Conservation (phyloP, 2,113 vertebrate genomes). For the Chrysochloris asiatica region DNA sequence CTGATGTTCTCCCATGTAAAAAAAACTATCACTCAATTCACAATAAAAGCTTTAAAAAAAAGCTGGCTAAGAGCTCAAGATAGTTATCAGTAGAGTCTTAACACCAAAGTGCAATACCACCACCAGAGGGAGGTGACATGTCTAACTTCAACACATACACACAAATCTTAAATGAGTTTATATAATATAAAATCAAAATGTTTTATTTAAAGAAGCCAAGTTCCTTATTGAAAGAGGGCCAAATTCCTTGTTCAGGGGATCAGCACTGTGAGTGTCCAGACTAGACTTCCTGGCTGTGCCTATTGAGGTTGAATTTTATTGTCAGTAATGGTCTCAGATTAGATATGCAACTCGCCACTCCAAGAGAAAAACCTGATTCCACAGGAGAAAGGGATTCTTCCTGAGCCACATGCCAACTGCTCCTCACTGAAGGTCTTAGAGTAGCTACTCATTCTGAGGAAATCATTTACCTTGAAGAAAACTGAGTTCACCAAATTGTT, state of each 20-base stretch:
- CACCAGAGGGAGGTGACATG: not conserved
- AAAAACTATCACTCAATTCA: no score
- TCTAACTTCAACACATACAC: not conserved
- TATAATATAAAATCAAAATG: not conserved
- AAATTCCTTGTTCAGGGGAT: not conserved
- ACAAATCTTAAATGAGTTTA: slow-evolving; percentile 17
- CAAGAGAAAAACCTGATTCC: not conserved
- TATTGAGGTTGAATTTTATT: not conserved
- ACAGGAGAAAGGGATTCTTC: not conserved
- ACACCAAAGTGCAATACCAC: not conserved
- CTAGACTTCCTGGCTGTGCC: not conserved
- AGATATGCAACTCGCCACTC: not conserved
- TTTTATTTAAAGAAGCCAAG: not conserved
- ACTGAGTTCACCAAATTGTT: not conserved
- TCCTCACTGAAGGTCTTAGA: not conserved
- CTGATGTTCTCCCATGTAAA: no score
- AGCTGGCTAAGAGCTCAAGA: not conserved
- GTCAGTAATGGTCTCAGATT: not conserved
- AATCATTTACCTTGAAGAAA: not conserved
- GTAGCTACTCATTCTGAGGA: not conserved
- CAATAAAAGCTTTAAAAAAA: no score
- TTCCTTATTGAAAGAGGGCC: not conserved
- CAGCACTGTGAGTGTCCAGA: not conserved
- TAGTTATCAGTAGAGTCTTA: no score
- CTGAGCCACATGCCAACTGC: not conserved